Evolutionary conservation across 2,797 vertebrate genomes (phyloP), one percentile per base, ranked within the genome.

Genomic region (Labeo calbasu): DNA sequence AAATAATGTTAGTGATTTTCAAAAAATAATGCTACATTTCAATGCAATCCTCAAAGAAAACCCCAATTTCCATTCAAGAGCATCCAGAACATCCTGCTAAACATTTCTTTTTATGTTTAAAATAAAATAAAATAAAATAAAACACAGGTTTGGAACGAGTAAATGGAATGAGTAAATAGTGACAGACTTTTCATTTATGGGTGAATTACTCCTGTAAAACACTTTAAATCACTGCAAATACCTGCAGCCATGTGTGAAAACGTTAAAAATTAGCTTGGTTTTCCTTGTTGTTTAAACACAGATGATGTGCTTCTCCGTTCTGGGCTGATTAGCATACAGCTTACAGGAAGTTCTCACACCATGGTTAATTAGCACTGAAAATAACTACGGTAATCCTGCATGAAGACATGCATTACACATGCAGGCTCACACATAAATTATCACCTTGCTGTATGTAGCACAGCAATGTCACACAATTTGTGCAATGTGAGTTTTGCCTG

Each of bases 341-440:
- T 81, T 76, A 50, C 77, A 81, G 78, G 40, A 83, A 77, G 76
- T 28, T 85, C 83, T 70, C 71, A 76, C 69, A 73, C 77, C 19
- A 17, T 71, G 73, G 51, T 61, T 89, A 89, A 89, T 89, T 87
- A 87, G 75, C 28, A n/a, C 75, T 79, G n/a, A 79, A 87, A 86
- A 88, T 85, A 86, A 65, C 36, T 65, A 59, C 3, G 57, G 77
- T 76, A 86, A 53, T 48, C 75, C 77, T 53, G 25, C 68, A 82
- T 28, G 63, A 80, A 80, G 43, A 61, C 76, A 83, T 66, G 57
- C 79, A 69, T 63, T 36, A 51, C 51, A 77, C 82, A 69, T 55
- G 25, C 76, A 83, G 23, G 61, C 66, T 32, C 21, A 17, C n/a
- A 70, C 63, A 53, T 72, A 81, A 43, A 84, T 84, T n/a, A 70